These are phyloP conservation scores for Callyntrura sp. DNA, from an alignment of 2,888 invertebrate species.

Conservation along the genomic window DNA sequence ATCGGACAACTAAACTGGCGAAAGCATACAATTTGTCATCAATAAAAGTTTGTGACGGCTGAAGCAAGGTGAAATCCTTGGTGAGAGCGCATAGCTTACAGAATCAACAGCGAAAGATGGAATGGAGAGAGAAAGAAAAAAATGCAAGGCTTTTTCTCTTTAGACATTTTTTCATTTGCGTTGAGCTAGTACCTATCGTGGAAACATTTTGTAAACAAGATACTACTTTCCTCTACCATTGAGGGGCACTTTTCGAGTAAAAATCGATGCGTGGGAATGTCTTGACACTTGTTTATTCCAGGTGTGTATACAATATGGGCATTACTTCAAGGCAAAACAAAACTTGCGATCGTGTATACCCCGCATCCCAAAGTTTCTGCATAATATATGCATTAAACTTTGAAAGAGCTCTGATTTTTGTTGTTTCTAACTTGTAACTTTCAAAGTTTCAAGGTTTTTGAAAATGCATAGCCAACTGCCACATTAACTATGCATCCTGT, in stretches of 20 bases:
- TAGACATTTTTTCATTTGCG: conserved; percentile 5
- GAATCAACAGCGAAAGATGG: background rate
- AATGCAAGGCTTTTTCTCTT: background rate
- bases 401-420: background rate
- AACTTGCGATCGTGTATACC: too few relatives aligned
- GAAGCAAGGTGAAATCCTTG: conserved; percentile 6
- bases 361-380: too few relatives aligned
- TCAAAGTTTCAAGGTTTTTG: background rate
- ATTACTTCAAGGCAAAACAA: too few relatives aligned
- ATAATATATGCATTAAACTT: too few relatives aligned
- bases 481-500: background rate
- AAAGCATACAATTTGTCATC: conserved; percentile 74
- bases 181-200: background rate
- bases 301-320: too few relatives aligned
- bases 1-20: conserved; percentile 56
- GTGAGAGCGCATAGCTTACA: background rate
- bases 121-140: background rate
- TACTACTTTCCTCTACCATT: background rate
- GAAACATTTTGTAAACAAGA: background rate
- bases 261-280: too few relatives aligned
- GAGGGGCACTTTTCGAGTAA: too few relatives aligned
- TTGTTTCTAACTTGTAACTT: background rate
- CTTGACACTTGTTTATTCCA: too few relatives aligned
- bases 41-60: conserved; percentile 70
- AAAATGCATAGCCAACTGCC: background rate